Conservation (phyloP, 2,888 invertebrate species). For the Epirrhoe tristata region DNA sequence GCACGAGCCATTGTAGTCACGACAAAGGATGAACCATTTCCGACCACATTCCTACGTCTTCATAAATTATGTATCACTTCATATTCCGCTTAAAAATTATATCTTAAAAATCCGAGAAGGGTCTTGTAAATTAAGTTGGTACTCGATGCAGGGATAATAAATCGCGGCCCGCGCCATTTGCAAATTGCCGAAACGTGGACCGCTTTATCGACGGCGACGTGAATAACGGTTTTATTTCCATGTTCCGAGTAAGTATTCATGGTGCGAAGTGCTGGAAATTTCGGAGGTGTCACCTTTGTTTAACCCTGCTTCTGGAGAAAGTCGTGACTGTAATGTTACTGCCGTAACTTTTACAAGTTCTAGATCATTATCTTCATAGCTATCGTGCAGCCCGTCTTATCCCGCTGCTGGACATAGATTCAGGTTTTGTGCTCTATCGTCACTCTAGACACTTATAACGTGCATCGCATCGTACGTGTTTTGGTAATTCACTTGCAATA, state of each 20-base stretch:
- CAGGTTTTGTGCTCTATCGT: too few relatives aligned
- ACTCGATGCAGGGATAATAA: slow-evolving; percentile 46
- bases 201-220: slow-evolving; percentile 38
- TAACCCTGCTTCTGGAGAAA: not conserved
- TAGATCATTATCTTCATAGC: too few relatives aligned
- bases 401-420: too few relatives aligned
- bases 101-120: slow-evolving; percentile 31
- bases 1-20: not conserved
- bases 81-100: not conserved
- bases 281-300: slow-evolving; percentile 18
- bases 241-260: slow-evolving; percentile 31
- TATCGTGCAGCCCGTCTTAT: too few relatives aligned
- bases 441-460: too few relatives aligned
- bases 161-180: slow-evolving; percentile 51
- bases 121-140: slow-evolving; percentile 32
- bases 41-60: not conserved
- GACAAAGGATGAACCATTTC: not conserved
- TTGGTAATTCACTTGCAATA: too few relatives aligned
- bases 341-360: not conserved
- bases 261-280: slow-evolving; percentile 24
- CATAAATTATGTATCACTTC: slow-evolving; percentile 11
- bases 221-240: slow-evolving; percentile 41
- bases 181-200: slow-evolving; percentile 52
- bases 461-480: too few relatives aligned
- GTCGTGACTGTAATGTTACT: not conserved